phyloP scores from a whole-genome alignment of 2,888 invertebrate genomes.

The Leptinotarsa haldemani region DNA sequence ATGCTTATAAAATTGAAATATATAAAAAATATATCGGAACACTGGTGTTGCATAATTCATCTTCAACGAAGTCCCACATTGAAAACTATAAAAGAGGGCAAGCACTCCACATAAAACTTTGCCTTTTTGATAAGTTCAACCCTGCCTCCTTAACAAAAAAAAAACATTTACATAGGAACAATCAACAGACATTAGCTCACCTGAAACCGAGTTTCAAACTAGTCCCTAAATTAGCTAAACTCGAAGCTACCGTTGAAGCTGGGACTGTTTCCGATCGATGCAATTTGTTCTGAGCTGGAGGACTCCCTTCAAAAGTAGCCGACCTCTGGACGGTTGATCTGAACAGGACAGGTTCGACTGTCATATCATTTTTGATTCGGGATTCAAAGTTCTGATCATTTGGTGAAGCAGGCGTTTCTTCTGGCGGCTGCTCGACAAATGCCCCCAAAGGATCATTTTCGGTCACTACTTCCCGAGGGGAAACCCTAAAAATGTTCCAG shows the following conservation, averaged over 20 bases:
- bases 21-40: too few species aligned
- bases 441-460: slow-evolving; percentile 94
- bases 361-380: slow-evolving; percentile 56
- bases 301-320: slow-evolving; percentile 69
- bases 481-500: slow-evolving; percentile 67
- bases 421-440: slow-evolving; percentile 66
- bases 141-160: background rate
- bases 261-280: slow-evolving; percentile 83
- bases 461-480: slow-evolving; percentile 86
- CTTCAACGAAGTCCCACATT: too few species aligned
- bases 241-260: slow-evolving; percentile 78
- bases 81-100: too few species aligned
- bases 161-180: background rate
- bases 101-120: too few species aligned
- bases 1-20: too few species aligned
- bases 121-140: background rate
- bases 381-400: slow-evolving; percentile 23
- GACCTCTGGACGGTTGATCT: slow-evolving; percentile 66
- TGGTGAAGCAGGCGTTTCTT: slow-evolving; percentile 53
- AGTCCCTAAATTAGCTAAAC: slow-evolving; percentile 83
- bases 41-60: too few species aligned
- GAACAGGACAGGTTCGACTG: slow-evolving; percentile 79
- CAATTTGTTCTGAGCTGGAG: slow-evolving; percentile 67
- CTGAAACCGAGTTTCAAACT: slow-evolving; percentile 88
- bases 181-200: slow-evolving; percentile 67